Evolutionary conservation across 2,888 invertebrate species (phyloP).

Genomic region (Limnephilus lunatus): DNA sequence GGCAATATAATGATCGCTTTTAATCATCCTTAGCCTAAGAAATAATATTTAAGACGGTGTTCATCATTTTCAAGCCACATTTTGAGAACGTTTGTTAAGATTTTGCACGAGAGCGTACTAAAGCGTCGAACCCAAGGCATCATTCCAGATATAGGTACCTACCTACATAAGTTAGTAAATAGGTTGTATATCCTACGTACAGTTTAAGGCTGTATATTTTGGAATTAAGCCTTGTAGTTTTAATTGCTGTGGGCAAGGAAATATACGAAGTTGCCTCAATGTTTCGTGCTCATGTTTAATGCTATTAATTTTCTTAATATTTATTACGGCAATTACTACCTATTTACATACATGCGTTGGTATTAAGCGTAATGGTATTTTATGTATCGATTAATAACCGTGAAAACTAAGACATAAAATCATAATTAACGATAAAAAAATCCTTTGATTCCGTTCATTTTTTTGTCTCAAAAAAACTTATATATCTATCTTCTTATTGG

Average conservation of each 20-base stretch:
- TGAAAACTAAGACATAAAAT: background rate
- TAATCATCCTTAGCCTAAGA: background rate
- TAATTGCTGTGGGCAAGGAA: constrained; percentile 52
- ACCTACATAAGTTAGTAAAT: constrained; percentile 9
- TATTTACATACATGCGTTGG: constrained; percentile 29
- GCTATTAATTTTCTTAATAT: constrained; percentile 34
- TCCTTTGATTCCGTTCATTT: too few species aligned
- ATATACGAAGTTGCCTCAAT: constrained; percentile 38
- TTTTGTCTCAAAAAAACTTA: too few species aligned
- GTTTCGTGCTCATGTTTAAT: constrained; percentile 40
- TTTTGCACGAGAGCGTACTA: constrained; percentile 20
- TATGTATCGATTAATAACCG: background rate
- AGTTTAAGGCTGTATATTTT: constrained; percentile 17
- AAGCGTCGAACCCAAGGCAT: constrained; percentile 23
- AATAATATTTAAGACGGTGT: background rate
- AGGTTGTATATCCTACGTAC: background rate
- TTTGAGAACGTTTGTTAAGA: constrained; percentile 36
- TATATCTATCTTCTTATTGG: too few species aligned
- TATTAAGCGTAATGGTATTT: background rate
- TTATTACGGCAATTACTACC: constrained; percentile 3
- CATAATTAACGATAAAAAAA: background rate
- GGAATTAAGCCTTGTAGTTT: constrained; percentile 42
- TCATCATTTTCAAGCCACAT: background rate
- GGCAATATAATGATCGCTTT: background rate
- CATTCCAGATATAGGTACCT: background rate